phyloP scores from a whole-genome alignment of 2,113 vertebrate genomes.

The Emydura subglobosa region DNA sequence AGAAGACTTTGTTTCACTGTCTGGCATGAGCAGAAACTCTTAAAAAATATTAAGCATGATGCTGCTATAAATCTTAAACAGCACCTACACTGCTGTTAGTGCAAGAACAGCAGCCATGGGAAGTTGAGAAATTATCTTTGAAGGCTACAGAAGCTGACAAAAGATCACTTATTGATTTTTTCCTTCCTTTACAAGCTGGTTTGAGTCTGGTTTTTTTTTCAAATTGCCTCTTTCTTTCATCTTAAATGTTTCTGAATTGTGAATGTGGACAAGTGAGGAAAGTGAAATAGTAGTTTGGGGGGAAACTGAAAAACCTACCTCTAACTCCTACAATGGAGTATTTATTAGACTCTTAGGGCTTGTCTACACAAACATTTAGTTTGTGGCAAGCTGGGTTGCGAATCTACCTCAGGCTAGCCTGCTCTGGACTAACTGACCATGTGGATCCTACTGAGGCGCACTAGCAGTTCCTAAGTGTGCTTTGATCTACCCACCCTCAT shows the following conservation, averaged over 20 bases:
- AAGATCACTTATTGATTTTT: neutral
- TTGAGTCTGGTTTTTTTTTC: neutral
- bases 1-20: neutral
- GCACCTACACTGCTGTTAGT: neutral
- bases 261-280: neutral
- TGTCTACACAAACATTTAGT: too few species aligned
- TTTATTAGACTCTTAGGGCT: neutral
- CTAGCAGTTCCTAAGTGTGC: too few species aligned
- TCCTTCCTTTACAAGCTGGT: neutral
- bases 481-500: too few species aligned
- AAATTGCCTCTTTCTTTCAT: neutral
- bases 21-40: neutral
- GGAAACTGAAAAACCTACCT: neutral
- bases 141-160: neutral
- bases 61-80: neutral
- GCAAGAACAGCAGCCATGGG: neutral
- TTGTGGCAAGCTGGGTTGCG: too few species aligned
- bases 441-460: too few species aligned
- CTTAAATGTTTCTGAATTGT: neutral
- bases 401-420: too few species aligned
- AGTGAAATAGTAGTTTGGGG: neutral
- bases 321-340: neutral
- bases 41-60: neutral
- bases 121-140: neutral
- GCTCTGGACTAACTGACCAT: too few species aligned